phyloP scores from a whole-genome alignment of 2,797 vertebrate species.

The Chelonia mydas region DNA sequence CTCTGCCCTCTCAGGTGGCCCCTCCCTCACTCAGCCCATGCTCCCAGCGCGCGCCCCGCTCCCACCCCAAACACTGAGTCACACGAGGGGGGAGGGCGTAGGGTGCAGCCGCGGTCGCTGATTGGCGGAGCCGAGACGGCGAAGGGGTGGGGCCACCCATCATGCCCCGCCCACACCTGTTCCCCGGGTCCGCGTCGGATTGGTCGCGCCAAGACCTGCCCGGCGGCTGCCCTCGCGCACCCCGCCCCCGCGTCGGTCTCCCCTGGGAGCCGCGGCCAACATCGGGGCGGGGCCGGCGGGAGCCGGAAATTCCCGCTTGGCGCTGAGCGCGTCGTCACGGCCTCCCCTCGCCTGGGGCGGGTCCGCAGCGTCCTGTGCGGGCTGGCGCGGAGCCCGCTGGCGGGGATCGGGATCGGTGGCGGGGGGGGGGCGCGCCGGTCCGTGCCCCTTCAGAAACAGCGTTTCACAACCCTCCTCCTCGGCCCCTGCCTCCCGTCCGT shows the following conservation, averaged over 20 bases:
- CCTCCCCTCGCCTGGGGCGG: not conserved
- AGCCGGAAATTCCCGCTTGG: constrained; percentile 49
- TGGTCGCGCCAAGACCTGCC: constrained; percentile 55
- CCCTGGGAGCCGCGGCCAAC: not conserved
- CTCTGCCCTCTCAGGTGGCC: constrained; percentile 23
- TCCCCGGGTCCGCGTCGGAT: not conserved
- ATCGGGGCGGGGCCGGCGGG: not conserved
- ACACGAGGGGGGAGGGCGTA: not conserved
- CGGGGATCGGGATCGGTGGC: no score
- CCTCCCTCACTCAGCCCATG: constrained; percentile 1
- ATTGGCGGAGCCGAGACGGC: constrained; percentile 23
- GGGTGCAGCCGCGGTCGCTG: not conserved
- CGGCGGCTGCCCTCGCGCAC: not conserved
- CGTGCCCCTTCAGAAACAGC: no score
- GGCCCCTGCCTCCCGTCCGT: no score
- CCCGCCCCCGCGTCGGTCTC: not conserved
- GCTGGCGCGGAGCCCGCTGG: no score
- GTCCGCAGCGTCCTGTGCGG: accelerated
- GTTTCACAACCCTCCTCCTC: no score
- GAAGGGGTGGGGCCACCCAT: not conserved
- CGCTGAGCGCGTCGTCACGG: not conserved
- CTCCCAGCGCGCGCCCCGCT: constrained; percentile 38
- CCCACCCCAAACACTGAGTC: constrained; percentile 38
- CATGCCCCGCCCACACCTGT: constrained; percentile 43
- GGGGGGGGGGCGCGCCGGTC: no score